Evolutionary conservation across 2,797 vertebrate species (phyloP).

Genomic region (Darevskia mixta): DNA sequence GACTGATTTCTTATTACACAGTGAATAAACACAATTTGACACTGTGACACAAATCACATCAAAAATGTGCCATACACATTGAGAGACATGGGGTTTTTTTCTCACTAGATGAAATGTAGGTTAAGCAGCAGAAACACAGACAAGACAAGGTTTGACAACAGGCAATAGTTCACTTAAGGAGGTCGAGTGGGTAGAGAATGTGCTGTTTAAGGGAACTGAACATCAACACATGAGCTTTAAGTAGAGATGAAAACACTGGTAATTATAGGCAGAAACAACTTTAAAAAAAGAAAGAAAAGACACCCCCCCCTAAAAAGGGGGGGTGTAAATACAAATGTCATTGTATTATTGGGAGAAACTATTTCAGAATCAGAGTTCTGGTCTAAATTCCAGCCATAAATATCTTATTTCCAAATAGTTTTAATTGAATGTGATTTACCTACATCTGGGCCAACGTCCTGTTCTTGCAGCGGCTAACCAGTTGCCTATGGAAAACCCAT

Average conservation of each 20-base stretch:
- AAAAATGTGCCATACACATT: background rate
- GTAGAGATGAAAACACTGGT: background rate
- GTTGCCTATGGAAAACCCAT: no score
- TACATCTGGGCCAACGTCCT: no score
- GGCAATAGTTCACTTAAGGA: background rate
- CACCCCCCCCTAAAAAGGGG: background rate
- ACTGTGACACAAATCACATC: background rate
- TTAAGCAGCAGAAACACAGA: background rate
- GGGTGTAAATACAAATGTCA: background rate
- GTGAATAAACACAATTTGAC: background rate
- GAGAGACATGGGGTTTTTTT: background rate
- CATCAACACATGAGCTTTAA: slow-evolving; percentile 32
- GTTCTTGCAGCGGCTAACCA: no score
- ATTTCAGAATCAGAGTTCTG: background rate
- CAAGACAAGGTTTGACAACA: background rate
- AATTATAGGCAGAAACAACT: background rate
- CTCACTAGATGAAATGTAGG: background rate
- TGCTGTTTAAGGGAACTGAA: background rate
- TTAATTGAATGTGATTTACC: background rate
- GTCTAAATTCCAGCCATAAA: background rate
- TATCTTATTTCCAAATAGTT: background rate
- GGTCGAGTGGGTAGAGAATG: background rate
- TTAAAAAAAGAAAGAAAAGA: no score
- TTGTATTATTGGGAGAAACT: background rate
- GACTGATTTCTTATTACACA: background rate